phyloP scores from a whole-genome alignment of 2,797 vertebrate genomes.

The Micropoecilia bifurca region DNA sequence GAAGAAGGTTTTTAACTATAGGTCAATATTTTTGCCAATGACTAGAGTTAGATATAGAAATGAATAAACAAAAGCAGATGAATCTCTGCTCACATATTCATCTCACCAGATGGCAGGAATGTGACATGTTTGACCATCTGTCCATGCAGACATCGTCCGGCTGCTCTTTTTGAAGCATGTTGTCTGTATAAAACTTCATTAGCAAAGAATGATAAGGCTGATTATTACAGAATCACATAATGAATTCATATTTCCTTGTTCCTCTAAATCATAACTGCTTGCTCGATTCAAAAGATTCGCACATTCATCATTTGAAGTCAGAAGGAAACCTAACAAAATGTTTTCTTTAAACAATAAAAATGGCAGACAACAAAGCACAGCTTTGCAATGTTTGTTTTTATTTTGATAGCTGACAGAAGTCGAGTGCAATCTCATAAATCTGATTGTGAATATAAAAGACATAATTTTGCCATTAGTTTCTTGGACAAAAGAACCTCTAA shows the following conservation, averaged over 20 bases:
- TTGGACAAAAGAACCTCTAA: conserved; percentile 30
- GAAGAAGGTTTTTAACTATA: not conserved
- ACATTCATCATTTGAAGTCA: not conserved
- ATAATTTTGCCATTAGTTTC: conserved; percentile 44
- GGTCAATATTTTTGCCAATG: not conserved
- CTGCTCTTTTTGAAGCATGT: conserved; percentile 35
- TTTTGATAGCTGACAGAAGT: conserved; percentile 11
- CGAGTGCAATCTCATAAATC: conserved; percentile 27
- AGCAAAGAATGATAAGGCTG: conserved; percentile 29
- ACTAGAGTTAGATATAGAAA: not conserved
- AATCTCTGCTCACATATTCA: conserved; percentile 16
- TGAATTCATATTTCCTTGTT: conserved; percentile 22
- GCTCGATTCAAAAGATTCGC: not conserved
- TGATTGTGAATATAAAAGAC: conserved; percentile 34
- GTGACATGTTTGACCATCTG: conserved; percentile 58
- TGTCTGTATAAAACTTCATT: conserved; percentile 42
- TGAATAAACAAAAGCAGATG: conserved; percentile 5
- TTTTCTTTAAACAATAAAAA: not conserved
- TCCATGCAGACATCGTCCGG: conserved; percentile 12
- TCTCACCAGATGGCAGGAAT: conserved; percentile 60
- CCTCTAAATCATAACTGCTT: conserved; percentile 12
- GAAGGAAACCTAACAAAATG: not conserved
- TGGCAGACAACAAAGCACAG: not conserved
- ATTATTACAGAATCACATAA: not conserved
- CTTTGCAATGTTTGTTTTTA: too few relatives aligned